These are phyloP conservation scores for Trimorus sp. DNA, from an alignment of 2,888 invertebrate species.

Conservation along the genomic window DNA sequence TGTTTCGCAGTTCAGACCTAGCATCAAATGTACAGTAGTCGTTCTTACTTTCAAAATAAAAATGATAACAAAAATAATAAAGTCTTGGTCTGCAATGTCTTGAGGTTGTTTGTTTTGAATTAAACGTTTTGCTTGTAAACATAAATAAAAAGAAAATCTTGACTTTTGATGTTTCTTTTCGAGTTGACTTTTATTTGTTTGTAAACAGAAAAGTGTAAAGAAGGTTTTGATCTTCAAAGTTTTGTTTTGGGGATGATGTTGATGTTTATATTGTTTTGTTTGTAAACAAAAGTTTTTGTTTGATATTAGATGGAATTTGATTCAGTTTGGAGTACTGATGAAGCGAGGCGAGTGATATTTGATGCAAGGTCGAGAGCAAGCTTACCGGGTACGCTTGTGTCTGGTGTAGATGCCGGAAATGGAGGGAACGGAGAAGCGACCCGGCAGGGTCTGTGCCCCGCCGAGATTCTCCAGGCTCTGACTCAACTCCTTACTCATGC, in stretches of 20 bases:
- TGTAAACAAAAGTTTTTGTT: no score
- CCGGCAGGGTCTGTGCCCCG: slow-evolving; percentile 86
- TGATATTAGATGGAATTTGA: background rate
- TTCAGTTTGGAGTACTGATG: slow-evolving; percentile 11
- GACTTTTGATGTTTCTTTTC: no score
- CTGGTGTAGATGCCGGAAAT: slow-evolving; percentile 91
- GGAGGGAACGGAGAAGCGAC: slow-evolving; percentile 84
- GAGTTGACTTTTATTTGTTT: no score
- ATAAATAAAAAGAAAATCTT: no score
- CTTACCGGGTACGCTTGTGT: slow-evolving; percentile 92
- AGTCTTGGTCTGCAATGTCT: no score
- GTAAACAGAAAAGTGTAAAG: no score
- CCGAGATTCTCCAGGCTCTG: slow-evolving; percentile 84
- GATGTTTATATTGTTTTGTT: no score
- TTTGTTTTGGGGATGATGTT: no score
- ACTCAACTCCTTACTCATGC: slow-evolving; percentile 83
- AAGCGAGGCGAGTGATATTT: slow-evolving; percentile 19
- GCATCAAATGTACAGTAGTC: slow-evolving; percentile 42
- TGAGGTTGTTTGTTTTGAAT: no score
- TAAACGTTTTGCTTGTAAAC: no score
- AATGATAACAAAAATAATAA: no score
- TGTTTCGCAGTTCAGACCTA: slow-evolving; percentile 28
- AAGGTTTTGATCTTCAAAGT: no score
- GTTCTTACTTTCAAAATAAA: background rate
- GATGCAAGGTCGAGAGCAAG: slow-evolving; percentile 63